Base-by-base conservation (phyloP, 2,797 vertebrate species). In the Peromyscus eremicus region DNA sequence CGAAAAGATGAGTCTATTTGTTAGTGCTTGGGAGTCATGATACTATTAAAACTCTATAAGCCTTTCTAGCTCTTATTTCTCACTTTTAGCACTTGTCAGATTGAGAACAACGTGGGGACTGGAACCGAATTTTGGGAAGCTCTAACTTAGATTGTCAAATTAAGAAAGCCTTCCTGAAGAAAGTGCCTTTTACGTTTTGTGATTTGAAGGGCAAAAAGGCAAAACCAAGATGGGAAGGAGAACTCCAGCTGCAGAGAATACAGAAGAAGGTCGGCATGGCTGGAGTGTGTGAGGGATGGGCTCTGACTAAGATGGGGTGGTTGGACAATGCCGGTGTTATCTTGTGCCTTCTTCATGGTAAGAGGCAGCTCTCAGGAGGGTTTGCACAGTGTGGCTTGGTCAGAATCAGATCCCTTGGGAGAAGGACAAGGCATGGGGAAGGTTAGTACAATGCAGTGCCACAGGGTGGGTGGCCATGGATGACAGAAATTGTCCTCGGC, bases 121-220 rank as follows among this genome's bases (percentile, higher is more conserved):
- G n/a, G 43, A 81, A 21, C 34, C 0, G 1, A 21, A 6, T 1
- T 2, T 79, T 17, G 14, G 60, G 9, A 21, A 82, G 13, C 37
- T 55, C 27, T 86, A 34, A 60, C 29, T 80, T 95, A 73, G 7
- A 43, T 12, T 37, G 13, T 64, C 29, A 62, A 89, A 93, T 91
- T 23, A 43, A 76, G 60, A 75, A 95, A 73, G 64, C 0, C 40
- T 93, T 92, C 93, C 66, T 85, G 62, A 81, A 94, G 79, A 77
- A 92, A 55, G 40, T 52, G 6, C 80, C 84, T 70, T 92, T 70
- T 82, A 16, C 1, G 0, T 21, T n/a, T 66, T n/a, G 71, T 60
- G 21, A 46, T 68, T 73, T 77, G 49, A 90, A 94, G 17, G 29
- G 88, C 37, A 16, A 66, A 68, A 43, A n/a, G n/a, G 32, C n/a